These are phyloP conservation scores for Acanthosoma haemorrhoidale DNA, from an alignment of 2,888 invertebrate genomes.

Conservation along the genomic window DNA sequence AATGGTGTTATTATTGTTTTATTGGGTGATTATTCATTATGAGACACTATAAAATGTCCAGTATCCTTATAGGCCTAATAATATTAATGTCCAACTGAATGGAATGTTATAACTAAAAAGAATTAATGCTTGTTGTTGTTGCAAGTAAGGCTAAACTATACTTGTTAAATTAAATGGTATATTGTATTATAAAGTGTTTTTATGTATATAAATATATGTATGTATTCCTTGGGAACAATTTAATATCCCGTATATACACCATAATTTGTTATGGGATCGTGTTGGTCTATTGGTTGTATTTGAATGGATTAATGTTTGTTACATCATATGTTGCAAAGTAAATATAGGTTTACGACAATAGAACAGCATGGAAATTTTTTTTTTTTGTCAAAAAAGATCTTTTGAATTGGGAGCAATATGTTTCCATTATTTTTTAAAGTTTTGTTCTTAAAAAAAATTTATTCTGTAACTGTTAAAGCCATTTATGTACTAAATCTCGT, in stretches of 20 bases:
- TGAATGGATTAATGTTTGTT: neutral
- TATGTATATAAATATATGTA: conserved; percentile 21
- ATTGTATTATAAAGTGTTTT: conserved; percentile 27
- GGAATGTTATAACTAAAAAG: conserved; percentile 15
- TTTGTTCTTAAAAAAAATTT: neutral
- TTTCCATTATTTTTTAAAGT: too few relatives aligned
- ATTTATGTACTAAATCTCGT: too few relatives aligned
- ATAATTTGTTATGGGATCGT: neutral
- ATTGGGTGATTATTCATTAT: conserved; percentile 14
- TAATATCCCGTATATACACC: conserved; percentile 11
- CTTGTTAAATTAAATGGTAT: conserved; percentile 20
- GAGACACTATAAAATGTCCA: conserved; percentile 25
- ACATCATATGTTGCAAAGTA: neutral
- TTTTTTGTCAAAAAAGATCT: too few relatives aligned
- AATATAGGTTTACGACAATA: neutral
- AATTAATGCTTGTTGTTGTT: conserved; percentile 14
- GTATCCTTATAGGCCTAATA: conserved; percentile 29
- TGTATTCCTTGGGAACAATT: conserved; percentile 25
- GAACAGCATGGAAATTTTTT: too few relatives aligned
- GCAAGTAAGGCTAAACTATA: conserved; percentile 15
- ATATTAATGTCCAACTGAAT: conserved; percentile 17
- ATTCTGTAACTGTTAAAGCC: neutral
- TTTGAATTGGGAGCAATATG: too few relatives aligned
- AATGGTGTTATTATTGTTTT: neutral
- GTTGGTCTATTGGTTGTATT: neutral